Conservation (phyloP, 2,797 vertebrate genomes). For the Phalanger gymnotis region DNA sequence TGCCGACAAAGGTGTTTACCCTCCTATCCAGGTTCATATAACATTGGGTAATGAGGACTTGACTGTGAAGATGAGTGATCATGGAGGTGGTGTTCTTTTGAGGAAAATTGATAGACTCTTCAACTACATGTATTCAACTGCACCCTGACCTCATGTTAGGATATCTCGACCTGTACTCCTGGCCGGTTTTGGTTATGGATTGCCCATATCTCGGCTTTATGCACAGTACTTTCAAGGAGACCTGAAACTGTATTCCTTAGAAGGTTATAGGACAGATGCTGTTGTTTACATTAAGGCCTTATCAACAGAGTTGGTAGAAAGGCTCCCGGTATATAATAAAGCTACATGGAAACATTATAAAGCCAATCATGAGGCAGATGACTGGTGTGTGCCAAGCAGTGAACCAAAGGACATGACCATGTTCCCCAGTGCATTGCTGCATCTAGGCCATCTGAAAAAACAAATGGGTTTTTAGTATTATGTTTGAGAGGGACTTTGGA, state of each 20-base stretch:
- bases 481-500: constrained; percentile 52
- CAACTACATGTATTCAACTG: too few species aligned
- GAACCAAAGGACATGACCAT: constrained; percentile 99
- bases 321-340: too few species aligned
- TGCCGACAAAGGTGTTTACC: constrained; percentile 90
- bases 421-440: constrained; percentile 91
- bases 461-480: constrained; percentile 34
- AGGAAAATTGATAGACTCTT: too few species aligned
- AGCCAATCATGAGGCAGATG: too few species aligned
- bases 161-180: too few species aligned
- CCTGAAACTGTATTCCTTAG: constrained; percentile 97
- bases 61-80: too few species aligned
- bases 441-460: background rate
- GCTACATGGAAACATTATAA: too few species aligned
- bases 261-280: constrained; percentile 96
- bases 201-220: constrained; percentile 97
- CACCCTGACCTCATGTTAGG: too few species aligned
- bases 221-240: constrained; percentile 99
- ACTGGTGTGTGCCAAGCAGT: constrained; percentile 97
- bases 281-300: constrained; percentile 97
- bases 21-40: constrained; percentile 90
- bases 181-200: too few species aligned
- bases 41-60: constrained; percentile 94
- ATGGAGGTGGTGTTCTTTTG: too few species aligned
- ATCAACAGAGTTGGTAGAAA: too few species aligned